Evolutionary conservation across 2,888 invertebrate species (phyloP), one percentile per base, ranked within the genome.

Genomic region (Gortyna flavago): DNA sequence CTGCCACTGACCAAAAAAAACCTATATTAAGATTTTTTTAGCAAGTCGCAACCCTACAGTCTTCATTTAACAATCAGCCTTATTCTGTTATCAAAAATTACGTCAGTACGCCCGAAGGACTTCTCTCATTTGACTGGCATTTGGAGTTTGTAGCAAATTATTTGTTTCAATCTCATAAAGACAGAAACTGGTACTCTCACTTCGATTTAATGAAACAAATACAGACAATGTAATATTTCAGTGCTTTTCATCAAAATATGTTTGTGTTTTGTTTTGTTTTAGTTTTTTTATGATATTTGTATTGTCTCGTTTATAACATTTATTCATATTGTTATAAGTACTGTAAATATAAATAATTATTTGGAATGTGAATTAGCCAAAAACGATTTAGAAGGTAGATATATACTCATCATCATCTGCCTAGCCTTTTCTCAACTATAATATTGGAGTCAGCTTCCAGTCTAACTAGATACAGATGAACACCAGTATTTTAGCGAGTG

Each of bases 81-180:
- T 79, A 80, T 76, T 81, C 61, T 48, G 77, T 72, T 82, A 79
- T 80, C 79, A 77, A 85, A 85, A 79, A 86, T 83, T 76, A 79
- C 35, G 70, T 82, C 67, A 72, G 72, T 67, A 38, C 18, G 78
- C 84, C 79, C 74, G 35, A 57, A 72, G 84, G 80, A 80, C 61
- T 70, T 32, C 48, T 69, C 70, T 32, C 65, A 64, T 84, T 76
- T 87, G 74, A 79, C 61, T 75, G 87, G 85, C 74, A 64, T 76
- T 38, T 48, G 68, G 51, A 79, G 80, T 72, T 77, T 75, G 70
- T 80, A 77, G 66, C 62, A 76, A 81, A 77, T 82, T 75, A 81
- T 83, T 77, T 83, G 79, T 80, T 81, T 85, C 62, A n/a, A 61
- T 44, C 61, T 78, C 32, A 54, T 65, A 44, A 32, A 64, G 38